phyloP scores from a whole-genome alignment of 1,140 invertebrate genomes.

The Psilanteris sp. region DNA sequence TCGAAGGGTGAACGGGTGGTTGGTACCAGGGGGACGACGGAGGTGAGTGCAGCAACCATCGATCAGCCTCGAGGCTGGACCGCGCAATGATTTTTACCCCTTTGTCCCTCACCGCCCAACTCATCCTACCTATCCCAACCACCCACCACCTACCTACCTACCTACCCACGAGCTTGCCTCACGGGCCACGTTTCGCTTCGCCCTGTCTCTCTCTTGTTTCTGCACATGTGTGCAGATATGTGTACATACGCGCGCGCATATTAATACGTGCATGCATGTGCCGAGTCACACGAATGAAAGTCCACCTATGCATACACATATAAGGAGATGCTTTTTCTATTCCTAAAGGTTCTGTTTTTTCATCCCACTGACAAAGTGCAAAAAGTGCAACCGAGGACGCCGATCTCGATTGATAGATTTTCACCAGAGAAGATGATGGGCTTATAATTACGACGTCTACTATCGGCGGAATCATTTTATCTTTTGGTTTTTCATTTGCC shows the following conservation, averaged over 20 bases:
- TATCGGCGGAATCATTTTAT: no score
- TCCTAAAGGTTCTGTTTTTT: slow-evolving; percentile 24
- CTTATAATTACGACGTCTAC: no score
- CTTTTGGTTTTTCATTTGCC: no score
- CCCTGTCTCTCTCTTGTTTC: slow-evolving; percentile 24
- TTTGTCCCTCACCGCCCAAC: slow-evolving; percentile 74
- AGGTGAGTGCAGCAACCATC: slow-evolving; percentile 77
- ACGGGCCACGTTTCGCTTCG: slow-evolving; percentile 71
- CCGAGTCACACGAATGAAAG: slow-evolving; percentile 16
- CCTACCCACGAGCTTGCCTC: slow-evolving; percentile 70
- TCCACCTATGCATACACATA: slow-evolving; percentile 27
- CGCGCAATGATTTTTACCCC: slow-evolving; percentile 81
- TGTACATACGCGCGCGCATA: slow-evolving; percentile 32
- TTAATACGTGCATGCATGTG: slow-evolving; percentile 48
- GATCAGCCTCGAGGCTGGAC: slow-evolving; percentile 80
- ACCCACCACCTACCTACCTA: slow-evolving; percentile 63
- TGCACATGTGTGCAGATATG: neutral
- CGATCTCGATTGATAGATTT: slow-evolving; percentile 6
- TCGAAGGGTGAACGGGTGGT: slow-evolving; percentile 65
- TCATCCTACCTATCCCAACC: slow-evolving; percentile 59
- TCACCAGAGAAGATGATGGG: neutral
- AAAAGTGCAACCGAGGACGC: slow-evolving; percentile 15
- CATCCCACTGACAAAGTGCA: slow-evolving; percentile 24
- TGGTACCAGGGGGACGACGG: slow-evolving; percentile 70
- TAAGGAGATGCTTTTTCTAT: slow-evolving; percentile 32